These are phyloP conservation scores for Salvelinus namaycush DNA, from an alignment of 2,113 vertebrate species.

Conservation along the genomic window DNA sequence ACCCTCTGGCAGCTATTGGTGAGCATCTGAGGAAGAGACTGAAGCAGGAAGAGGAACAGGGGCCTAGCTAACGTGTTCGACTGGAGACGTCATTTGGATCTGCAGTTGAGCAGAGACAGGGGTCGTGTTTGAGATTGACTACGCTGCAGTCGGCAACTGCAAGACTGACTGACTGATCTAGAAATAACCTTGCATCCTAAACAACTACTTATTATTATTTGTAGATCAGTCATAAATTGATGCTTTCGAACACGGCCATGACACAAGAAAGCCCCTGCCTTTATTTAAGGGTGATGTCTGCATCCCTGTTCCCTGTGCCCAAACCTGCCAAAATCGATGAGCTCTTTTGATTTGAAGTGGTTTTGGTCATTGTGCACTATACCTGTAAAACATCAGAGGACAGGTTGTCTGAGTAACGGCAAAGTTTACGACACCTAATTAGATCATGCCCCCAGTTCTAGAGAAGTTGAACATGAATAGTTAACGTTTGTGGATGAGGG, in stretches of 20 bases:
- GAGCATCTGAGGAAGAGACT: constrained; percentile 83
- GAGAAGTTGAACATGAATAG: neutral
- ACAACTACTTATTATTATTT: too few species aligned
- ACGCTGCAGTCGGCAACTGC: neutral
- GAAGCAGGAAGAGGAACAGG: constrained; percentile 69
- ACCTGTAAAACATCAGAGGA: neutral
- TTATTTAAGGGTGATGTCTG: neutral
- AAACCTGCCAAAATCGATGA: neutral
- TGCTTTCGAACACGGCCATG: neutral
- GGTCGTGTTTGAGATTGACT: too few species aligned
- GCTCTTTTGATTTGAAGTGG: neutral
- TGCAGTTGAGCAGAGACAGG: neutral
- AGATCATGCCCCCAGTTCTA: neutral
- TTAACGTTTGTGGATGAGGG: neutral
- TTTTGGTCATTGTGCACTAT: neutral
- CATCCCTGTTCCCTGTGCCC: neutral
- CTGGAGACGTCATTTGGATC: neutral
- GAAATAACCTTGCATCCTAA: neutral
- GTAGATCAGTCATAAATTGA: too few species aligned
- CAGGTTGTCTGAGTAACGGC: neutral
- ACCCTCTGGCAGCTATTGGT: constrained; percentile 79
- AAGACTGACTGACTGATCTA: neutral
- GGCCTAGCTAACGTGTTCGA: constrained; percentile 29
- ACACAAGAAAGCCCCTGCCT: neutral
- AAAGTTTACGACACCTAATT: neutral